phyloP scores from a whole-genome alignment of 2,888 invertebrate genomes.

The Phasia obesa region DNA sequence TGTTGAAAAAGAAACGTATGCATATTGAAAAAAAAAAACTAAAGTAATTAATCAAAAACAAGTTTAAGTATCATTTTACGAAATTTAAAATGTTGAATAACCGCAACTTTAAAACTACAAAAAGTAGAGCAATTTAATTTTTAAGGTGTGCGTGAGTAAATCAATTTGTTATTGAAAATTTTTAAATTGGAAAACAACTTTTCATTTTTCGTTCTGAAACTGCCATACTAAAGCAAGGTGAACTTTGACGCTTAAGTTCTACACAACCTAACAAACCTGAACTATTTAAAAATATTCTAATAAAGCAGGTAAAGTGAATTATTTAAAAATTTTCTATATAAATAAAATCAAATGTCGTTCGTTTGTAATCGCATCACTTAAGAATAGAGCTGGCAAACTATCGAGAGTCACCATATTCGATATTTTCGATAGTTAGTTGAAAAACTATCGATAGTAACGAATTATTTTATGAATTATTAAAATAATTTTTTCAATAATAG shows the following conservation, averaged over 20 bases:
- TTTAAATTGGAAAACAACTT: conserved; percentile 44
- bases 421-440: too few relatives aligned
- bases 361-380: too few relatives aligned
- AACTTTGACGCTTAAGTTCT: not conserved
- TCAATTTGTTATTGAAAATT: conserved; percentile 39
- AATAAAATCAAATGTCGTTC: too few relatives aligned
- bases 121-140: conserved; percentile 39
- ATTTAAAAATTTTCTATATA: too few relatives aligned
- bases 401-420: too few relatives aligned
- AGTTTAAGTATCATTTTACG: conserved; percentile 63
- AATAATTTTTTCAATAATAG: too few relatives aligned
- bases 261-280: too few relatives aligned
- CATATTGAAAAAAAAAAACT: conserved; percentile 14
- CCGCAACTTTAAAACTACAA: conserved; percentile 50
- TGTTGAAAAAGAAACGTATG: conserved; percentile 4
- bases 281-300: too few relatives aligned
- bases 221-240: not conserved
- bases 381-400: too few relatives aligned
- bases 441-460: too few relatives aligned
- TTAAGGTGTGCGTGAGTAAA: conserved; percentile 36
- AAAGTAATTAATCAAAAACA: conserved; percentile 71
- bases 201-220: not conserved
- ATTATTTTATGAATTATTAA: too few relatives aligned
- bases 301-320: too few relatives aligned
- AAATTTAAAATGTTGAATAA: conserved; percentile 57